Conservation (phyloP, 2,888 invertebrate species). For the Holacanthella duospinosa region DNA sequence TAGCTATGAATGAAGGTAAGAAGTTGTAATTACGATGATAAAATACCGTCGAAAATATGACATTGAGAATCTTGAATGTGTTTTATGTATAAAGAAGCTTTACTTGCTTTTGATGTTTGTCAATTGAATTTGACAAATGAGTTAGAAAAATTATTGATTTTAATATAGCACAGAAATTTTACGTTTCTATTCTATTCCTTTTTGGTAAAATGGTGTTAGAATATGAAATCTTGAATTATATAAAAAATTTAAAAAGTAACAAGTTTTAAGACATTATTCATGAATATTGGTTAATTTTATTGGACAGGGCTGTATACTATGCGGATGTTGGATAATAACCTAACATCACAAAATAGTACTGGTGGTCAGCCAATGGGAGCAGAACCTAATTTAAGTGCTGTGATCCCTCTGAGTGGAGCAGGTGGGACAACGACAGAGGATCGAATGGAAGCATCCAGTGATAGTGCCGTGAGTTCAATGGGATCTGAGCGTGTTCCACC, state of each 20-base stretch:
- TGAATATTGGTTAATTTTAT: too few species aligned
- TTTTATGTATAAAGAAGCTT: too few species aligned
- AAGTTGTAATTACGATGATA: background rate
- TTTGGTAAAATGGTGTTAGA: too few species aligned
- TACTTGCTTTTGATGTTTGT: too few species aligned
- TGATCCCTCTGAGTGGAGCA: slow-evolving; percentile 19
- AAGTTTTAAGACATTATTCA: too few species aligned
- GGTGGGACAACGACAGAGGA: slow-evolving; percentile 45
- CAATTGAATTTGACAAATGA: too few species aligned
- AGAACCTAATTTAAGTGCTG: background rate
- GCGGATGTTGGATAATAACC: slow-evolving; percentile 62
- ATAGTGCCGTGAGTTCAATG: slow-evolving; percentile 87
- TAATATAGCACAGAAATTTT: too few species aligned
- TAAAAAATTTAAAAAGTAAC: too few species aligned
- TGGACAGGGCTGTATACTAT: slow-evolving; percentile 78
- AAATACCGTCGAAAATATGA: background rate
- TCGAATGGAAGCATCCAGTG: slow-evolving; percentile 67
- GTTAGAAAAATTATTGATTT: too few species aligned
- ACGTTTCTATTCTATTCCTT: too few species aligned
- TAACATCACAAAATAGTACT: background rate
- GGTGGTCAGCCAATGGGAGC: background rate
- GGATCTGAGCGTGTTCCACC: slow-evolving; percentile 60
- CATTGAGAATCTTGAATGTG: background rate
- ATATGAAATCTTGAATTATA: too few species aligned
- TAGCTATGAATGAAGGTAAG: slow-evolving; percentile 75